Base-by-base conservation (phyloP, 2,888 invertebrate genomes). In the Drosophila diplacantha region DNA sequence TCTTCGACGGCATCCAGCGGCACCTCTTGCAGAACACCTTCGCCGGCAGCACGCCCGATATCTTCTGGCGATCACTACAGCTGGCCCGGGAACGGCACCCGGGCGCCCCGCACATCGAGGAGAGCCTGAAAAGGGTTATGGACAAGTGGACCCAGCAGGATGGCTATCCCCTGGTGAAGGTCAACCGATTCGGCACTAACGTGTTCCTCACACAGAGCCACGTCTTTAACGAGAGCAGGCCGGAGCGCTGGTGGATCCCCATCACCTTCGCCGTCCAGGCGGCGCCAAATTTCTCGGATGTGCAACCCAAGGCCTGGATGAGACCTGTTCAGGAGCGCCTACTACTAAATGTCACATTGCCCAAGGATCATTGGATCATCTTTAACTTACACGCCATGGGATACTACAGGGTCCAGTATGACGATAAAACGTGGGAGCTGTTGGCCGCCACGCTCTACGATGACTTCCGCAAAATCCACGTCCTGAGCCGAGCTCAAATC, bases 321-420 rank as follows among this genome's bases (percentile, higher is more conserved):
- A 51, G 3, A 14, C 43, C 63, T 1, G 2, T 9, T 3, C 1
- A 11, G 2, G 5, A 14, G 3, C 3, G 3, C 11, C 3, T 22
- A 0, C 8, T 8, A 2, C 22, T 54, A 8, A 20, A 26, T 9
- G 22, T 60, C 3, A 3, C 32, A 2, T 34, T 68, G 7, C 37
- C 31, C 3, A 7, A 9, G 0, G 11, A 18, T 16, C 61, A 61
- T 1, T 68, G 68, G 68, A 61, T 68, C 31, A 31, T 68, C 26
- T 39, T 68, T 3, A 68, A 68, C 22, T 20, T 67, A 6, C 43
- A 24, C 14, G 35, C 51, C 5, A 31, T 32, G 16, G 68, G 68
- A 11, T 67, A 68, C 43, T 68, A 68, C 46, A 51, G 68, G 11
- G 68, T 68, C 2, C 41, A 67, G 20, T 68, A 68, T 22, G 68